These are phyloP conservation scores for Seriola dumerili DNA, from an alignment of 2,113 vertebrate genomes.

Conservation along the genomic window DNA sequence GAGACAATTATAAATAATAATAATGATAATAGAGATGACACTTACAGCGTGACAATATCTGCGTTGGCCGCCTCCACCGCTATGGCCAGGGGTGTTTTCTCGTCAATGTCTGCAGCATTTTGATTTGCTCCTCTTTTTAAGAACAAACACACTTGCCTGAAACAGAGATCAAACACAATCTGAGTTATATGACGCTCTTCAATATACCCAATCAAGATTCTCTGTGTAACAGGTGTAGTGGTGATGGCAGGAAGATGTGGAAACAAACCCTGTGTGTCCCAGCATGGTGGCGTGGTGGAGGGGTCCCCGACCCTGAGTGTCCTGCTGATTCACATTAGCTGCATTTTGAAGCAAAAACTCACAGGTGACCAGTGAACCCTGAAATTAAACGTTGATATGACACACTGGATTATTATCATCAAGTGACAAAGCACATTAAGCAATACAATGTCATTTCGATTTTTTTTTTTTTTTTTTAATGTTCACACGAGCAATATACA, in stretches of 20 bases:
- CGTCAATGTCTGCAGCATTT: conserved; percentile 94
- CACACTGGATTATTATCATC: not conserved
- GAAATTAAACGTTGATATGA: conserved; percentile 4
- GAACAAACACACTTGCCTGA: conserved; percentile 97
- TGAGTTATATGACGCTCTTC: not conserved
- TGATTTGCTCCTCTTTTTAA: conserved; percentile 98
- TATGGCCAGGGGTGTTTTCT: conserved; percentile 93
- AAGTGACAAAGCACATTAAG: not conserved
- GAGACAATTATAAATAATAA: not conserved
- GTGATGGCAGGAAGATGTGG: not conserved
- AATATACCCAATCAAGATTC: not conserved
- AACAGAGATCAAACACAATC: conserved; percentile 20
- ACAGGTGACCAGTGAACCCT: conserved; percentile 97
- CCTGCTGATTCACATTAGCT: conserved; percentile 95
- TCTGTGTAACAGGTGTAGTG: not conserved
- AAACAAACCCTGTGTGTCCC: conserved; percentile 93
- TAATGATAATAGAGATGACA: conserved; percentile 25
- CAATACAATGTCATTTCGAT: not conserved
- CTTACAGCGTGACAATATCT: conserved; percentile 98
- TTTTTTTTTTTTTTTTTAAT: not conserved
- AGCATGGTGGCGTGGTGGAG: conserved; percentile 96
- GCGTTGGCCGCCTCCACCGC: conserved; percentile 98
- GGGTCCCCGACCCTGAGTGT: conserved; percentile 92
- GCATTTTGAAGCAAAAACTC: conserved; percentile 98
- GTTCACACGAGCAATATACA: no score